A percentile compares a stretch with the other conserved stretches of the same genome.
Conservation (phyloP, 1,140 invertebrate genomes). For the Conus ventricosus region DNA sequence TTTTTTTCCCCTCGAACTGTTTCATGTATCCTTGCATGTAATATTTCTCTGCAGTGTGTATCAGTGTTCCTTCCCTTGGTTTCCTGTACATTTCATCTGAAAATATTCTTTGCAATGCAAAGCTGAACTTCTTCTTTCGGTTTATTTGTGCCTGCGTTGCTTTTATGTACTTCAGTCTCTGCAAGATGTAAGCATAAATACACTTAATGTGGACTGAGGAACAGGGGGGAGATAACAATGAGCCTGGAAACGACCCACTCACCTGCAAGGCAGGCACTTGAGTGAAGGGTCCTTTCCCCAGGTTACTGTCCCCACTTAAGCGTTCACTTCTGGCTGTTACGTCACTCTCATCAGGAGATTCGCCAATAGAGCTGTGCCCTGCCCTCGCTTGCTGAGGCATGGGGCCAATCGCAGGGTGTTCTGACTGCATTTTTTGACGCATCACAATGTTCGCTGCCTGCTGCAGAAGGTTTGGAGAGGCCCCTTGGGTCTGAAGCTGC, state of each 20-base stretch:
- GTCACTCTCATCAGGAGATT: constrained; percentile 47
- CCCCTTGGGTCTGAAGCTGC: constrained; percentile 42
- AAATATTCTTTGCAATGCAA: too few relatives aligned
- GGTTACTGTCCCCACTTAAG: not conserved
- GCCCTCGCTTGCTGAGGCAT: not conserved
- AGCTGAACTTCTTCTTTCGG: too few relatives aligned
- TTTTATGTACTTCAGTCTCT: too few relatives aligned
- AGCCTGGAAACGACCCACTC: not conserved
- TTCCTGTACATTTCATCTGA: too few relatives aligned
- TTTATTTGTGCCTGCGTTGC: too few relatives aligned
- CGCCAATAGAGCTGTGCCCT: constrained; percentile 28
- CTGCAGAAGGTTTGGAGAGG: constrained; percentile 34
- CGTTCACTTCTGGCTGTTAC: not conserved
- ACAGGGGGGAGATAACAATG: too few relatives aligned
- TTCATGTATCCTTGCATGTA: too few relatives aligned
- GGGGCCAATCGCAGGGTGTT: not conserved
- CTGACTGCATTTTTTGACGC: constrained; percentile 37
- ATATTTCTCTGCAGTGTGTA: too few relatives aligned
- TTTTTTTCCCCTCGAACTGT: too few relatives aligned
- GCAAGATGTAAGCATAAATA: too few relatives aligned
- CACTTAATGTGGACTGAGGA: too few relatives aligned
- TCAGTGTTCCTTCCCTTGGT: too few relatives aligned
- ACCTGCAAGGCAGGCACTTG: constrained; percentile 21
- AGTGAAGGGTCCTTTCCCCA: constrained; percentile 1
- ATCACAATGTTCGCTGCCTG: constrained; percentile 42